A percentile compares a stretch with the other conserved stretches of the same genome.
Conservation (phyloP, 2,113 vertebrate species). For the Cygnus buccinator region DNA sequence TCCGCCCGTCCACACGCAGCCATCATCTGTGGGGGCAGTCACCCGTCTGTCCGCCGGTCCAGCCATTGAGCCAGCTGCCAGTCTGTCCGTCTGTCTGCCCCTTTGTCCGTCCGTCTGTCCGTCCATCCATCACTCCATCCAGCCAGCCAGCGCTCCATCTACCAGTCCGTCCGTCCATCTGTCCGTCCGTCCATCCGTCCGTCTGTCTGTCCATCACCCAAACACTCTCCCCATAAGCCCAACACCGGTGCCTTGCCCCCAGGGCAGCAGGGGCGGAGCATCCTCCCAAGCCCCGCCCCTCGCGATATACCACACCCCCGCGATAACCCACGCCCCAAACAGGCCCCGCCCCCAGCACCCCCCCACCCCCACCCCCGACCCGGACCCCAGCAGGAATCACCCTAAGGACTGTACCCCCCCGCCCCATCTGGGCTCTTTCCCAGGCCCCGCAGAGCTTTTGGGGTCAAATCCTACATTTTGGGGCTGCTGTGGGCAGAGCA, state of each 20-base stretch:
- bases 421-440: neutral
- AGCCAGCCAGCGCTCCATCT: neutral
- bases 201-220: too few relatives aligned
- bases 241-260: neutral
- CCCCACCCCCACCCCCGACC: neutral
- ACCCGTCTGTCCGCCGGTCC: neutral
- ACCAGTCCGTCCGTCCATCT: neutral
- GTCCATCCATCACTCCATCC: neutral
- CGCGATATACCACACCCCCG: neutral
- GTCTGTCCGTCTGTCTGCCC: neutral
- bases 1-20: fast-evolving
- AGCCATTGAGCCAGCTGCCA: fast-evolving
- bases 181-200: neutral
- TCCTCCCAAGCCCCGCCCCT: neutral
- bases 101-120: neutral
- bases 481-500: neutral
- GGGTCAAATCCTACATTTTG: neutral
- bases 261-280: neutral
- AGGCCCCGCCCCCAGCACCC: neutral
- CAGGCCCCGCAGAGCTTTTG: neutral
- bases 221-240: too few relatives aligned
- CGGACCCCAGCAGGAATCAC: fast-evolving
- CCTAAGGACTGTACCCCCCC: neutral
- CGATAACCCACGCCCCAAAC: neutral
- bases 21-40: fast-evolving